A percentile compares a stretch with the other conserved stretches of the same genome.
Evolutionary conservation across 1,140 invertebrate species (phyloP).

Genomic region (Liolophura sinensis): DNA sequence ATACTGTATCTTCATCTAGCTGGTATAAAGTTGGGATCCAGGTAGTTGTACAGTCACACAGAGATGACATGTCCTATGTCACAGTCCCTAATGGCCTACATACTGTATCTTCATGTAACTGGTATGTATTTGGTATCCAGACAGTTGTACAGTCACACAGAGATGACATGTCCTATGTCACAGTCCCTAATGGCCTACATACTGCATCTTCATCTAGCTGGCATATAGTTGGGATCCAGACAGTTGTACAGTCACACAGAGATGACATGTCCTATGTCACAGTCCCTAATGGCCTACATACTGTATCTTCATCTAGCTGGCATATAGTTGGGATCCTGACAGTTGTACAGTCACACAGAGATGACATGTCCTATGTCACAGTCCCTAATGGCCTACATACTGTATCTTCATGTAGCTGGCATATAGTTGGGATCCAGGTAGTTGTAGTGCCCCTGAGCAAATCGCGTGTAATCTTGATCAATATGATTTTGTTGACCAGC

Average conservation of each 20-base stretch:
- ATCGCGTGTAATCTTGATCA: constrained; percentile 53
- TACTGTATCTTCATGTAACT: no score
- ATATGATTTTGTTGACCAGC: constrained; percentile 11
- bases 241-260: constrained; percentile 57
- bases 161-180: no score
- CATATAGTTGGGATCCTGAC: constrained; percentile 60
- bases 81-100: constrained; percentile 9
- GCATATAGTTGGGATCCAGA: constrained; percentile 60
- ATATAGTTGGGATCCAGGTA: constrained; percentile 61
- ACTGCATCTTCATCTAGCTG: constrained; percentile 41
- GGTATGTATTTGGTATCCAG: no score
- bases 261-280: no score
- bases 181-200: no score
- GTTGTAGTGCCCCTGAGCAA: constrained; percentile 49
- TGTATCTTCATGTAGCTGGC: constrained; percentile 49
- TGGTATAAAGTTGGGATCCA: constrained; percentile 47
- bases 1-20: constrained; percentile 8
- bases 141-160: no score
- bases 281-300: no score
- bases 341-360: constrained; percentile 58
- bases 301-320: constrained; percentile 46
- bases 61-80: no score
- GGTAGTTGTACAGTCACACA: constrained; percentile 39
- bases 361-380: no score
- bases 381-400: no score